These are phyloP conservation scores for Gambusia yucatana DNA, from an alignment of 2,797 vertebrate genomes.

Conservation along the genomic window DNA sequence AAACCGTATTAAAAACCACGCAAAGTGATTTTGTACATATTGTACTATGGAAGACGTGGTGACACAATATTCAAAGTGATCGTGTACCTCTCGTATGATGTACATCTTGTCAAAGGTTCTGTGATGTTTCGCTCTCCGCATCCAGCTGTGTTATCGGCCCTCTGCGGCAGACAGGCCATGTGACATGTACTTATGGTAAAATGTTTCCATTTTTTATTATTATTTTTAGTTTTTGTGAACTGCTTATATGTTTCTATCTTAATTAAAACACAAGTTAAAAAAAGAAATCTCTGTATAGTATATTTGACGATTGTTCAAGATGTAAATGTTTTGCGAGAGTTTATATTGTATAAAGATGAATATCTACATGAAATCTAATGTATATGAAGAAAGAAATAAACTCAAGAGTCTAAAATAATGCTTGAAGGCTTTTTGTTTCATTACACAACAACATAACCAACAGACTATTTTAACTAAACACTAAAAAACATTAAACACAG, in stretches of 20 bases:
- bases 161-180: slow-evolving; percentile 43
- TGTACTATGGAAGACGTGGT: slow-evolving; percentile 45
- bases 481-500: too few species aligned
- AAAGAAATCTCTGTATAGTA: slow-evolving; percentile 84
- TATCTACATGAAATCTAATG: slow-evolving; percentile 84
- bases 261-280: slow-evolving; percentile 69
- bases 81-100: slow-evolving; percentile 40
- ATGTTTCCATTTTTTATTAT: slow-evolving; percentile 57
- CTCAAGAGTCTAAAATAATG: slow-evolving; percentile 42
- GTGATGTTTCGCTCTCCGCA: slow-evolving; percentile 39
- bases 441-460: slow-evolving; percentile 10
- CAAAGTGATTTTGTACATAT: slow-evolving; percentile 58
- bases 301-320: slow-evolving; percentile 86
- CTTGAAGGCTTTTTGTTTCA: slow-evolving; percentile 32
- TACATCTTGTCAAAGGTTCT: slow-evolving; percentile 6
- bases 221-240: slow-evolving; percentile 80
- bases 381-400: slow-evolving; percentile 83
- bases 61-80: slow-evolving; percentile 55
- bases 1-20: slow-evolving; percentile 25
- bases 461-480: background rate
- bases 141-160: slow-evolving; percentile 43
- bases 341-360: slow-evolving; percentile 87
- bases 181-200: slow-evolving; percentile 72
- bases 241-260: slow-evolving; percentile 83
- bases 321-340: slow-evolving; percentile 90